Conservation (phyloP, 2,888 invertebrate genomes). For the Drosophila pseudotakahashii region DNA sequence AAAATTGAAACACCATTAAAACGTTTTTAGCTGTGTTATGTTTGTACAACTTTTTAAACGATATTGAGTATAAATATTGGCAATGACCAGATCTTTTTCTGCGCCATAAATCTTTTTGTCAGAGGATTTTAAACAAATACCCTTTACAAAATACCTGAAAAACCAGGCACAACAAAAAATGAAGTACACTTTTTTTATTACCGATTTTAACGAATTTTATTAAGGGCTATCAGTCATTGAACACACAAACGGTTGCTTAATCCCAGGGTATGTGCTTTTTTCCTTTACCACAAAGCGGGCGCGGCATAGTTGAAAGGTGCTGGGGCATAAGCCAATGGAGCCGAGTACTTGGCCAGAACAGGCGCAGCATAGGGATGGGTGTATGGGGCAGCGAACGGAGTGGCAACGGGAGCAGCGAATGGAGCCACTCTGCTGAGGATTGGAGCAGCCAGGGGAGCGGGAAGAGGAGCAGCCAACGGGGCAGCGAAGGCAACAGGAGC, state of each 20-base stretch:
- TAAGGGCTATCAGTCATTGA: conserved; percentile 72
- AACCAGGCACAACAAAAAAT: conserved; percentile 45
- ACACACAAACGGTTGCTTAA: conserved; percentile 43
- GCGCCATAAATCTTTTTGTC: background rate
- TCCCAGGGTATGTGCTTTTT: conserved; percentile 30
- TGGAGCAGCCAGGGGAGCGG: conserved; percentile 40
- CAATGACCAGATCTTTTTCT: background rate
- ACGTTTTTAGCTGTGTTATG: background rate
- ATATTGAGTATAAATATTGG: too few species aligned
- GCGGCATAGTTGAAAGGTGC: conserved; percentile 61
- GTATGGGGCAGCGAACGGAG: conserved; percentile 40
- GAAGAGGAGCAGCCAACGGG: conserved; percentile 42
- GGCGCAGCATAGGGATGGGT: conserved; percentile 53
- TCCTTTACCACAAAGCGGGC: conserved; percentile 61
- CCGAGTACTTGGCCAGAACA: conserved; percentile 53
- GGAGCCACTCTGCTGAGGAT: conserved; percentile 20
- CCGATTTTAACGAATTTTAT: conserved; percentile 63
- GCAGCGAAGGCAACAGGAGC: conserved; percentile 35
- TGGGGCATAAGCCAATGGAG: conserved; percentile 59
- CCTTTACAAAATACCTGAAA: background rate
- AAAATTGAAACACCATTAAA: background rate
- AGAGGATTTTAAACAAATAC: background rate
- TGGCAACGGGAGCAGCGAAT: conserved; percentile 42
- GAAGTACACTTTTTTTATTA: conserved; percentile 36
- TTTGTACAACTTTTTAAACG: background rate